phyloP scores from a whole-genome alignment of 2,888 invertebrate genomes.

The Parascotia fuliginaria region DNA sequence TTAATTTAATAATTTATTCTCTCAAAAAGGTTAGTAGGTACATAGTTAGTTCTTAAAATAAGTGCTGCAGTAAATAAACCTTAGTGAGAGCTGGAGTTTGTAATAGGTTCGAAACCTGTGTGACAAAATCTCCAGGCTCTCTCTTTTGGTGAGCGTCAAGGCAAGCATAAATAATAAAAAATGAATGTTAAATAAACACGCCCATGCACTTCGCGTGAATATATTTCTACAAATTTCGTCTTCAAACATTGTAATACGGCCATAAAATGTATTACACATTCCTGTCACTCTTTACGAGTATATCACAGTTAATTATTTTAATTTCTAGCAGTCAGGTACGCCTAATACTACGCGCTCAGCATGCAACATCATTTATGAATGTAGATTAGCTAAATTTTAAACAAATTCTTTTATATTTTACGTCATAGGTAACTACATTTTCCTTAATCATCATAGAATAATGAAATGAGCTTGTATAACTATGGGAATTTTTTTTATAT shows the following conservation, averaged over 20 bases:
- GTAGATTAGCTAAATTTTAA: conserved; percentile 53
- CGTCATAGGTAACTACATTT: not conserved
- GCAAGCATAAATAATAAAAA: no score
- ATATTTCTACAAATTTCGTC: conserved; percentile 28
- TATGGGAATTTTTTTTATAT: no score
- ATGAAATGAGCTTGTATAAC: no score
- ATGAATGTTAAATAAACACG: conserved; percentile 32
- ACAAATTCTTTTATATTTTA: not conserved
- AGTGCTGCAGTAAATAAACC: no score
- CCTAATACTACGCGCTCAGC: conserved; percentile 64
- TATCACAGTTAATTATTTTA: conserved; percentile 78
- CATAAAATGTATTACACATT: conserved; percentile 43
- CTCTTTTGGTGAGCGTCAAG: no score
- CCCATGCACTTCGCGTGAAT: conserved; percentile 38
- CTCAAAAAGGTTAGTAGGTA: no score
- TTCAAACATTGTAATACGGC: conserved; percentile 21
- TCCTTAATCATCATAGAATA: not conserved
- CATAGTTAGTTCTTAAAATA: no score
- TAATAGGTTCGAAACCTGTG: no score
- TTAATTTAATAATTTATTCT: no score
- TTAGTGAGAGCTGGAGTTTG: no score
- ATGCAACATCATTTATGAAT: conserved; percentile 64
- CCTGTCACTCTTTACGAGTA: conserved; percentile 54
- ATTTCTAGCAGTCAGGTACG: conserved; percentile 70
- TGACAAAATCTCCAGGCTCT: no score